phyloP scores from a whole-genome alignment of 2,888 invertebrate genomes.

The Diplazon laetatorius region DNA sequence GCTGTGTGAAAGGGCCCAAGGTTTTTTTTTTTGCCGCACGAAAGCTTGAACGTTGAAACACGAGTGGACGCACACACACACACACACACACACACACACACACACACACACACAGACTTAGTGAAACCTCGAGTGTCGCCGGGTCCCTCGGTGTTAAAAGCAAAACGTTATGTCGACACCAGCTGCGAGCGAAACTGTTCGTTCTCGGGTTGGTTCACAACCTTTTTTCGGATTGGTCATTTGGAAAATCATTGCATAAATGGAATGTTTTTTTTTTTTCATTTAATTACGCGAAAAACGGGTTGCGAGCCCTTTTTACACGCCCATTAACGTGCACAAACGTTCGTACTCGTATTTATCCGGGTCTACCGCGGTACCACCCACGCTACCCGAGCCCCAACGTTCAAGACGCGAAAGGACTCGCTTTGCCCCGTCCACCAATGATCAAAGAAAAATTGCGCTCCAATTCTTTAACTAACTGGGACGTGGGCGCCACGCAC shows the following conservation, averaged over 20 bases:
- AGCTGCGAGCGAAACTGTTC: background rate
- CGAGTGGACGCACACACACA: too few relatives aligned
- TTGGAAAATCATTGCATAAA: conserved; percentile 23
- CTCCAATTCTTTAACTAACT: conserved; percentile 16
- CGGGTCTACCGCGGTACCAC: background rate
- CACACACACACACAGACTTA: too few relatives aligned
- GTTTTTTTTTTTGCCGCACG: too few relatives aligned
- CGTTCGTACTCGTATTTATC: background rate
- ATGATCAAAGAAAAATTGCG: conserved; percentile 21
- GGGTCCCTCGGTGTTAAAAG: conserved; percentile 22
- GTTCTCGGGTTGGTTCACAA: conserved; percentile 1
- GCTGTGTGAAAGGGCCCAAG: conserved; percentile 27
- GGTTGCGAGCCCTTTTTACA: background rate
- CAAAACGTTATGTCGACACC: conserved; percentile 1
- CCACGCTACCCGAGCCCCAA: background rate
- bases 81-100: too few relatives aligned
- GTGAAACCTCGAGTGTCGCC: conserved; percentile 31
- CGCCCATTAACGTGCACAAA: background rate
- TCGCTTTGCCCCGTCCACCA: conserved; percentile 1
- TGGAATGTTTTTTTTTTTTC: too few relatives aligned
- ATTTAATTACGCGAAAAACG: conserved; percentile 21
- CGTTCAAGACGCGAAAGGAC: background rate
- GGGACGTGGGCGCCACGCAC: background rate
- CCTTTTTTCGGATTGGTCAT: conserved; percentile 25
- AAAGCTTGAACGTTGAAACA: too few relatives aligned